A percentile compares a stretch with the other conserved stretches of the same genome.
These are phyloP conservation scores for Pachycephus smyrnensis DNA, from an alignment of 2,888 invertebrate genomes.

Conservation along the genomic window DNA sequence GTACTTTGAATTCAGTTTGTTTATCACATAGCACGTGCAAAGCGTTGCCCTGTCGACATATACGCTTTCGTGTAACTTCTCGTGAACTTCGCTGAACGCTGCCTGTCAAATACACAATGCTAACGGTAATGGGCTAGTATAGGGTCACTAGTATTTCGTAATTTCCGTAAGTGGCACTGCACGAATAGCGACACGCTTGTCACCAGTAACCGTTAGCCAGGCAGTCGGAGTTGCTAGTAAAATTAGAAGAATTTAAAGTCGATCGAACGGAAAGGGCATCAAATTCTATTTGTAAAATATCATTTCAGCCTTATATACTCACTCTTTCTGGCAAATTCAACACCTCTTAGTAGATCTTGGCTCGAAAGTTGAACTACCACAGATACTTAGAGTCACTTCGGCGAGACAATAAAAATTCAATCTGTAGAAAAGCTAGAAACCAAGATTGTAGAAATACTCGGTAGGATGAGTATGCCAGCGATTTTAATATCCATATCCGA, in stretches of 20 bases:
- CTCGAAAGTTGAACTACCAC: not conserved
- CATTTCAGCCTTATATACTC: not conserved
- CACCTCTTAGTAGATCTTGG: not conserved
- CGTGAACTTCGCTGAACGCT: not conserved
- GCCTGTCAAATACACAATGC: not conserved
- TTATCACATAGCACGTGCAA: not conserved
- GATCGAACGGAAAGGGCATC: not conserved
- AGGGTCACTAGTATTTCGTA: not conserved
- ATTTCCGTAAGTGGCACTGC: not conserved
- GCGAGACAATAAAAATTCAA: conserved; percentile 3
- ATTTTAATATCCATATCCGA: conserved; percentile 21
- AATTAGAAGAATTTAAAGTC: not conserved
- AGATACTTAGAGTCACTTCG: not conserved
- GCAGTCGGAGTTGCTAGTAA: not conserved
- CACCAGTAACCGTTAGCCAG: not conserved
- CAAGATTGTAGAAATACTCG: not conserved
- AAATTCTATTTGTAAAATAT: not conserved
- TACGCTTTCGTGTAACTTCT: not conserved
- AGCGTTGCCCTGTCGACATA: not conserved
- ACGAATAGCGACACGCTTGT: not conserved
- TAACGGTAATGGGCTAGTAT: not conserved
- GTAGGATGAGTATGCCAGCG: conserved; percentile 11
- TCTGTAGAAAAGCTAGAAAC: not conserved
- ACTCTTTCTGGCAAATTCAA: not conserved
- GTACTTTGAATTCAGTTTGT: not conserved